phyloP scores from a whole-genome alignment of 2,888 invertebrate genomes.

The Eupithecia exiguata region DNA sequence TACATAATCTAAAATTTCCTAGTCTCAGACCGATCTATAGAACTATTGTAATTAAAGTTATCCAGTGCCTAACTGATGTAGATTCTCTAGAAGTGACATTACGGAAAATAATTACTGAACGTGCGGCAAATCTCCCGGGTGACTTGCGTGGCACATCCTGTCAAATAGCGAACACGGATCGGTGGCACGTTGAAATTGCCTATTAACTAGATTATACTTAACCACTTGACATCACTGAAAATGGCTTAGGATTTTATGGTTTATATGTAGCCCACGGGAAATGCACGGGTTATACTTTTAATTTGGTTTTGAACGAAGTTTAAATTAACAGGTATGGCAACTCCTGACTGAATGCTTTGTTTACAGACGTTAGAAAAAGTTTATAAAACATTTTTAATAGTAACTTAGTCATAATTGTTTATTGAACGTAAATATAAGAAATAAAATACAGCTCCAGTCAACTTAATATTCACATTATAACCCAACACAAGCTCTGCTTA shows the following conservation, averaged over 20 bases:
- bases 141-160: conserved; percentile 49
- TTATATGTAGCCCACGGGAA: conserved; percentile 24
- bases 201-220: conserved; percentile 55
- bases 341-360: not conserved
- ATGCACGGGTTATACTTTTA: conserved; percentile 22
- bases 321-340: conserved; percentile 14
- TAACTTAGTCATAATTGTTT: not conserved
- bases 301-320: conserved; percentile 18
- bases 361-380: not conserved
- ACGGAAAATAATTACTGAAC: conserved; percentile 53
- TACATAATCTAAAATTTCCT: not conserved
- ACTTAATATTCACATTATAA: not conserved
- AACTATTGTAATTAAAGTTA: not conserved
- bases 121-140: conserved; percentile 46
- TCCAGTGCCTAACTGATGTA: not conserved
- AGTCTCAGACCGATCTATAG: not conserved
- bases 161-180: conserved; percentile 50
- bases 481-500: too few species aligned
- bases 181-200: conserved; percentile 55
- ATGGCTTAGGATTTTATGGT: conserved; percentile 48
- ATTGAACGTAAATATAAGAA: not conserved
- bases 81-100: too few species aligned
- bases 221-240: conserved; percentile 53
- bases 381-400: not conserved
- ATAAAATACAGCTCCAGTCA: not conserved